These are phyloP conservation scores for Tor tambroides DNA, from an alignment of 2,113 vertebrate species.

Conservation along the genomic window DNA sequence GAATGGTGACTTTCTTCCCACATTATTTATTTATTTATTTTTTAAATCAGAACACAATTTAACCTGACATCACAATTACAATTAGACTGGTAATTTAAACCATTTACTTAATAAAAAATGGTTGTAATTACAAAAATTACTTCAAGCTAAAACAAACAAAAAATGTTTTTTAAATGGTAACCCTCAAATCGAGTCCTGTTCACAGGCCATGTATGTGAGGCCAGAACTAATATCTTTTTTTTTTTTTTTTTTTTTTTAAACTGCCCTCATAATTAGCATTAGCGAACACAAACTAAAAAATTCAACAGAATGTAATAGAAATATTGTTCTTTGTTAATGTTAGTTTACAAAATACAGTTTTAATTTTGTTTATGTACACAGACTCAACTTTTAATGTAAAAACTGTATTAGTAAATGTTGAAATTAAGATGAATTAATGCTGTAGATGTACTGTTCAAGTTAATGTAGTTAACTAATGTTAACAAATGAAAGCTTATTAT, in stretches of 20 bases:
- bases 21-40: too few species aligned
- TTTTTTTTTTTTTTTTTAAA: background rate
- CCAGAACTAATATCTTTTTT: too few species aligned
- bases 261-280: background rate
- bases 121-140: background rate
- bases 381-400: background rate
- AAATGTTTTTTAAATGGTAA: too few species aligned
- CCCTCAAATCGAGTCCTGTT: background rate
- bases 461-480: background rate
- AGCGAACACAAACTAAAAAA: background rate
- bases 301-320: background rate
- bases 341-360: background rate
- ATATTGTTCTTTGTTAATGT: background rate
- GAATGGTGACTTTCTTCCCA: background rate
- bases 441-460: background rate
- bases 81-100: background rate
- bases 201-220: background rate
- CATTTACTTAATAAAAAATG: background rate
- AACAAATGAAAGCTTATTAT: background rate
- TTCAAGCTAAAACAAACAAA: background rate
- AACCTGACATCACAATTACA: too few species aligned
- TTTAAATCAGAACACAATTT: too few species aligned
- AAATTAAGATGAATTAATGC: background rate
- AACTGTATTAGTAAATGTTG: background rate
- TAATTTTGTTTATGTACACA: background rate